Conservation (phyloP, 2,888 invertebrate species). For the Augochlorella aurata region DNA sequence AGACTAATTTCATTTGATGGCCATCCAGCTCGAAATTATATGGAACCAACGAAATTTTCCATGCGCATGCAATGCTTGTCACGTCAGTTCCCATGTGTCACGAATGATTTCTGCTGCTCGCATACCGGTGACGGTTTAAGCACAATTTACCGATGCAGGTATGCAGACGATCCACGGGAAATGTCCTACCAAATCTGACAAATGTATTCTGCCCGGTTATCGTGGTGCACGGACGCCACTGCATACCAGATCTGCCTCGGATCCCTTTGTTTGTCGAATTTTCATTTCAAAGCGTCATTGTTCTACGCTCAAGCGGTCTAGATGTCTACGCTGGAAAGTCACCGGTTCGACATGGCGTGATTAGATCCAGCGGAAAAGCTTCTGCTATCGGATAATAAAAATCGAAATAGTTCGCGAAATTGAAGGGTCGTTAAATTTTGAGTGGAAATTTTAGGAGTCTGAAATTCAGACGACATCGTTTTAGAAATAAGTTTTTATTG, state of each 20-base stretch:
- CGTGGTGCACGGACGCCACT: background rate
- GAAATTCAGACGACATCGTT: too few relatives aligned
- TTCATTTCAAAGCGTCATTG: slow-evolving; percentile 39
- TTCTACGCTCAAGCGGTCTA: slow-evolving; percentile 1
- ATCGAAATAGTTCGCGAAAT: background rate
- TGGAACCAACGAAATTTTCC: background rate
- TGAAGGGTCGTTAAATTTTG: too few relatives aligned
- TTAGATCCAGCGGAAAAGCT: background rate
- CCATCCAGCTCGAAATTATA: background rate
- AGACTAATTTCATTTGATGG: background rate
- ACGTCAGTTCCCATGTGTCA: slow-evolving; percentile 12
- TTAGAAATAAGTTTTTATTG: too few relatives aligned
- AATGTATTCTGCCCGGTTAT: slow-evolving; percentile 50
- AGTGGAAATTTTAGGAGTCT: too few relatives aligned
- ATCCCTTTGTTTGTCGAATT: slow-evolving; percentile 47
- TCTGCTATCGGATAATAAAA: background rate
- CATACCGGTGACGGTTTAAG: slow-evolving; percentile 19
- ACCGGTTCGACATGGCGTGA: background rate
- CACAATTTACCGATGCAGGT: slow-evolving; percentile 30
- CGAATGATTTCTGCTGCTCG: slow-evolving; percentile 29
- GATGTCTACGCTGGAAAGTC: background rate
- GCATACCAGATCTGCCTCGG: slow-evolving; percentile 27
- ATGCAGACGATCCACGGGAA: slow-evolving; percentile 24
- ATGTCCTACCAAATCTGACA: slow-evolving; percentile 46
- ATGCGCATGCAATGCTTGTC: background rate